Conservation (phyloP, 1,140 invertebrate species). For the Hylaeus anthracinus region DNA sequence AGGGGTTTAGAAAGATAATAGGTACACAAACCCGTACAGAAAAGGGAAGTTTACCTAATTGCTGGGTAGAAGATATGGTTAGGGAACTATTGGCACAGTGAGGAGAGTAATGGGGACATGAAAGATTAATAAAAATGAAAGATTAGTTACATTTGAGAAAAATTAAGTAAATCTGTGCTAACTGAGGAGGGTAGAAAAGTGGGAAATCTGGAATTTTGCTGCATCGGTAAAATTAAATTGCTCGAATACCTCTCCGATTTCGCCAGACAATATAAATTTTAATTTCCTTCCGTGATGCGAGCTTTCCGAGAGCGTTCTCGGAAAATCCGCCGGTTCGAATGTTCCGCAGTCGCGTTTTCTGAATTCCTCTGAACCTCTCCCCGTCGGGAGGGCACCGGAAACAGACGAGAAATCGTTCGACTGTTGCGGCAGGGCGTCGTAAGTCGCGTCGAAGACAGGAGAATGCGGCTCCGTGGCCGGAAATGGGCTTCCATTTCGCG, state of each 20-base stretch:
- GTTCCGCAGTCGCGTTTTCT: background rate
- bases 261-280: conserved; percentile 19
- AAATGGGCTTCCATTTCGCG: conserved; percentile 26
- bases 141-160: background rate
- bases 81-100: too few species aligned
- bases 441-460: background rate
- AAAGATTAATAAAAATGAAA: too few species aligned
- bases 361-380: background rate
- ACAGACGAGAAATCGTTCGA: background rate
- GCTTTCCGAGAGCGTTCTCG: background rate
- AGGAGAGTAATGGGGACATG: too few species aligned
- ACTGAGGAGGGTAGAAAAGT: too few species aligned
- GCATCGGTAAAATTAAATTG: conserved; percentile 10
- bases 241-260: background rate
- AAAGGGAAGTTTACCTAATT: background rate
- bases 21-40: background rate
- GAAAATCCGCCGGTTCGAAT: too few species aligned
- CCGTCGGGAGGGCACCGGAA: background rate
- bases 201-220: background rate
- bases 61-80: too few species aligned
- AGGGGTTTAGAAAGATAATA: background rate
- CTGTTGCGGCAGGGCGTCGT: background rate
- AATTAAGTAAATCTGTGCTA: background rate
- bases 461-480: background rate
- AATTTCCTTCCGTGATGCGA: background rate